Conservation (phyloP, 2,888 invertebrate species). For the Nycteola revayana region DNA sequence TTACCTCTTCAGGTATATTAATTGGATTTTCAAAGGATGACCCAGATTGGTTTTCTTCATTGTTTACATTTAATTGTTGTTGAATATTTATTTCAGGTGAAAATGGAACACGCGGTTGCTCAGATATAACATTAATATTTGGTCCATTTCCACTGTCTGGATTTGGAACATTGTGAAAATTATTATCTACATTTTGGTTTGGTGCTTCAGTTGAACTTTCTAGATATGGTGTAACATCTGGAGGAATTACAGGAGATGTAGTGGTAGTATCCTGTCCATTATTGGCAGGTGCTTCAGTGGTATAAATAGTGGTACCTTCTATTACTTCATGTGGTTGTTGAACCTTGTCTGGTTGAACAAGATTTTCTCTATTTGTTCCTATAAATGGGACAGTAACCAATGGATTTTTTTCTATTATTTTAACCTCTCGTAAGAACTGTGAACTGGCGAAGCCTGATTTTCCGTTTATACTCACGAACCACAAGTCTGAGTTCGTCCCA, state of each 20-base stretch:
- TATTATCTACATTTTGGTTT: conserved; percentile 13
- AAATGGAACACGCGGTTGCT: conserved; percentile 1
- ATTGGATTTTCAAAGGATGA: conserved; percentile 3
- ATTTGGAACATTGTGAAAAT: too few relatives aligned
- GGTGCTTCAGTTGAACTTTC: conserved; percentile 18
- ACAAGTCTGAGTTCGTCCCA: conserved; percentile 81
- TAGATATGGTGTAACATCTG: conserved; percentile 26
- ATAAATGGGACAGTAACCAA: conserved; percentile 55
- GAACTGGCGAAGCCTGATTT: conserved; percentile 85
- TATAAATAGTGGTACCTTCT: conserved; percentile 86
- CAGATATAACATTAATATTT: conserved; percentile 5
- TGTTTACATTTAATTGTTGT: neutral
- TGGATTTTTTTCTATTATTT: conserved; percentile 64
- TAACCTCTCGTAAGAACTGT: conserved; percentile 82
- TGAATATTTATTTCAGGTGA: conserved; percentile 1
- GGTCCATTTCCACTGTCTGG: conserved; percentile 9
- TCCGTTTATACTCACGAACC: conserved; percentile 87
- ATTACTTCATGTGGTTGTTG: conserved; percentile 76
- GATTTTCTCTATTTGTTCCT: conserved; percentile 21
- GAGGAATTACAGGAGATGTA: conserved; percentile 17
- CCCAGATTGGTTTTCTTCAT: conserved; percentile 5
- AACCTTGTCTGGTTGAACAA: conserved; percentile 64
- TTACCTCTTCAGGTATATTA: conserved; percentile 1
- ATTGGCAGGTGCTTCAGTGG: conserved; percentile 44
- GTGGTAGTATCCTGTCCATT: conserved; percentile 29